These are phyloP conservation scores for Seira ritae DNA, from an alignment of 2,888 invertebrate species.

Conservation along the genomic window DNA sequence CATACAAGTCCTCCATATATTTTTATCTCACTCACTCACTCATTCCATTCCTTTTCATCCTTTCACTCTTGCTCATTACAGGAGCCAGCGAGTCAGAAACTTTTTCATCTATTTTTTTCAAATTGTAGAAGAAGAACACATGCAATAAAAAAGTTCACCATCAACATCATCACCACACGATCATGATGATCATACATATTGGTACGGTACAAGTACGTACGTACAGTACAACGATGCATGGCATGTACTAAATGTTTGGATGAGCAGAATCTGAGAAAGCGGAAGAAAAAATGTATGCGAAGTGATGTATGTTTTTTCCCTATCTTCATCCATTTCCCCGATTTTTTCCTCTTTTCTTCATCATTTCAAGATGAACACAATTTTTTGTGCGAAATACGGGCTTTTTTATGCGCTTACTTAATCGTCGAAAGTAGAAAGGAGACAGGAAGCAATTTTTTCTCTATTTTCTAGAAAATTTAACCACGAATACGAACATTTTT, in stretches of 20 bases:
- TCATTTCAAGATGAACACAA: too few relatives aligned
- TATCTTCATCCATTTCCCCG: background rate
- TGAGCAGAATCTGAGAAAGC: too few relatives aligned
- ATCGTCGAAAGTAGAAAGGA: conserved; percentile 8
- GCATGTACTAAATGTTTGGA: too few relatives aligned
- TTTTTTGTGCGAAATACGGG: conserved; percentile 1
- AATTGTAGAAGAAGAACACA: too few relatives aligned
- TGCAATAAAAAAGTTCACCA: too few relatives aligned
- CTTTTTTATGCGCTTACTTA: conserved; percentile 10
- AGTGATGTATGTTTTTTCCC: too few relatives aligned
- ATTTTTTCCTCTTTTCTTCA: conserved; percentile 23
- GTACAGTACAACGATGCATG: too few relatives aligned
- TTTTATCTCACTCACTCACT: background rate
- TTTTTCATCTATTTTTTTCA: conserved; percentile 18
- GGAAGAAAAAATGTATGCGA: too few relatives aligned
- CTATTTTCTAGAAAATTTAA: conserved; percentile 2
- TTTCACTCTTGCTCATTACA: conserved; percentile 20
- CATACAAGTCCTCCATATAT: background rate
- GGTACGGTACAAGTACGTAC: too few relatives aligned
- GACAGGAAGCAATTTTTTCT: conserved; percentile 18
- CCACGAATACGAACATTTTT: background rate
- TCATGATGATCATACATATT: too few relatives aligned
- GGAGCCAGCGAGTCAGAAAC: conserved; percentile 17
- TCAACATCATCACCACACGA: too few relatives aligned
- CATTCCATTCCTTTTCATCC: conserved; percentile 14